phyloP scores from a whole-genome alignment of 1,140 invertebrate species.

The Planococcus citri region DNA sequence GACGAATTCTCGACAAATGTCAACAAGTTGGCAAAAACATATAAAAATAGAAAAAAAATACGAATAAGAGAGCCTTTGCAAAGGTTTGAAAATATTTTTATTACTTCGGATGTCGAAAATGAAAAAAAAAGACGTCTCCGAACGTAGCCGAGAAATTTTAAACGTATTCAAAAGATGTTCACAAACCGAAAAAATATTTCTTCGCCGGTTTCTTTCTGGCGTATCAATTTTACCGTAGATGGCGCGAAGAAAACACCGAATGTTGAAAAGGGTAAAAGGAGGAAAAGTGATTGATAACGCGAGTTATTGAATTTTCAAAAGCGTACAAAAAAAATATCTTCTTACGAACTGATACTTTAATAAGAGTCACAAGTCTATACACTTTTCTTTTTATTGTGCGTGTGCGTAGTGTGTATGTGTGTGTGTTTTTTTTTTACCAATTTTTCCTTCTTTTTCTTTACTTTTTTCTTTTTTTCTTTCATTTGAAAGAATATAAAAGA shows the following conservation, averaged over 20 bases:
- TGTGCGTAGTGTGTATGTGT: no score
- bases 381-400: background rate
- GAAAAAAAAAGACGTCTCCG: background rate
- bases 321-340: background rate
- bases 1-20: background rate
- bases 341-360: background rate
- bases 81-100: background rate
- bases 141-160: background rate
- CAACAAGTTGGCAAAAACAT: background rate
- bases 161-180: conserved; percentile 2
- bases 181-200: background rate
- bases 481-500: no score
- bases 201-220: background rate
- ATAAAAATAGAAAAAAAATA: background rate
- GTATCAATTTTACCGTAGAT: background rate
- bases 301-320: background rate
- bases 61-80: background rate
- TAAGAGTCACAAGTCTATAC: background rate
- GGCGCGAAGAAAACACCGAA: background rate
- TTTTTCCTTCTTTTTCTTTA: no score
- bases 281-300: conserved; percentile 6
- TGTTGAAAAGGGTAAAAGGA: background rate
- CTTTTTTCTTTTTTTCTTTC: no score
- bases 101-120: background rate
- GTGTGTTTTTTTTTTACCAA: no score